phyloP scores from a whole-genome alignment of 2,113 vertebrate genomes.

The Halcyon senegalensis region DNA sequence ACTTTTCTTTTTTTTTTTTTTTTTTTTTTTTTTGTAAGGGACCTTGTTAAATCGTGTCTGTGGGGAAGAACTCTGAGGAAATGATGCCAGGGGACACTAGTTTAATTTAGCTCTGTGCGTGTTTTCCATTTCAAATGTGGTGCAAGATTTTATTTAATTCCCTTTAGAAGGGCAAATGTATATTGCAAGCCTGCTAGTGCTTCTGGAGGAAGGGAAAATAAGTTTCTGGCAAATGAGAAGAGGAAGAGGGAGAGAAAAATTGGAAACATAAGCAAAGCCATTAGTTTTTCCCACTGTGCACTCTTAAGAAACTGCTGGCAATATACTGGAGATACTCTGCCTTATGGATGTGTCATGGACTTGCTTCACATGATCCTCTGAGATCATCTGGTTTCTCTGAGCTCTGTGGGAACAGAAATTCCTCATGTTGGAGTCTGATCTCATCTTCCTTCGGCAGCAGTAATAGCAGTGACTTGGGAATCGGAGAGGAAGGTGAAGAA shows the following conservation, averaged over 20 bases:
- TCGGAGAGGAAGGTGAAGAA: neutral
- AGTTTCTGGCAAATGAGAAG: conserved; percentile 32
- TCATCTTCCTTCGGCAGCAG: conserved; percentile 34
- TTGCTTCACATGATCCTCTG: conserved; percentile 68
- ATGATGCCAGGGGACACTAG: neutral
- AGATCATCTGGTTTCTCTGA: conserved; percentile 71
- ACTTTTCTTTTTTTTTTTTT: neutral
- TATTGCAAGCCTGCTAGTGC: neutral
- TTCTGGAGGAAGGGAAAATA: conserved; percentile 16
- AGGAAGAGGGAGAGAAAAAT: conserved; percentile 71
- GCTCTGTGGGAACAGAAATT: conserved; percentile 71
- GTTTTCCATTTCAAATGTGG: neutral
- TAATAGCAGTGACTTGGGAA: conserved; percentile 38
- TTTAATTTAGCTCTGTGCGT: neutral
- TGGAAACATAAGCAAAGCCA: conserved; percentile 62
- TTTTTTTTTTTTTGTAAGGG: neutral
- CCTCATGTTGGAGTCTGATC: conserved; percentile 22
- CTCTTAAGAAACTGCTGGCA: conserved; percentile 60
- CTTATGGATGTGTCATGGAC: conserved; percentile 68
- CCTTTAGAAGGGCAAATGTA: conserved; percentile 6
- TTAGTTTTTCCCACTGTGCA: conserved; percentile 70
- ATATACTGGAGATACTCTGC: conserved; percentile 43
- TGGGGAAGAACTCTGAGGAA: neutral
- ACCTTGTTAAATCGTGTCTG: neutral
- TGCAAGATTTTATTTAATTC: neutral